Percentiles rank a stretch among this genome's conserved stretches.
These are phyloP conservation scores for Nematolebias whitei DNA, from an alignment of 2,113 vertebrate species.

Conservation along the genomic window DNA sequence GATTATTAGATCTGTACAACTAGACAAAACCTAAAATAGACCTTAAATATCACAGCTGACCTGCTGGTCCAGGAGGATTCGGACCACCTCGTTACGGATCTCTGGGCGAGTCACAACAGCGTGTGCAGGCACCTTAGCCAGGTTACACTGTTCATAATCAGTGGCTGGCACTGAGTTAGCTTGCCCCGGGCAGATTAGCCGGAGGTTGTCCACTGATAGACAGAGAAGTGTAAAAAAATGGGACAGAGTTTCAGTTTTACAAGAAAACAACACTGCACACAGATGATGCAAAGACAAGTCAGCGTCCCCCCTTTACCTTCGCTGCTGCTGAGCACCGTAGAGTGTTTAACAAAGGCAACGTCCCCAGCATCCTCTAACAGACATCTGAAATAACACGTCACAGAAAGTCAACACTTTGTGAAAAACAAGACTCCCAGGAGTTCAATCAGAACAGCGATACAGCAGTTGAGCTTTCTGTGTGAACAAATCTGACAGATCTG, in stretches of 20 bases:
- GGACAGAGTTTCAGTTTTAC: not conserved
- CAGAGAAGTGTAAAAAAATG: not conserved
- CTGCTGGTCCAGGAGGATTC: slow-evolving; percentile 67
- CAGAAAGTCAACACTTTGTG: not conserved
- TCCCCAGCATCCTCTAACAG: slow-evolving; percentile 83
- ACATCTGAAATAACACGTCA: slow-evolving; percentile 78
- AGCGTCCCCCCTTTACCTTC: slow-evolving; percentile 70
- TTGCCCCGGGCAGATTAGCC: slow-evolving; percentile 70
- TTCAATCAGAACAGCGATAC: not conserved
- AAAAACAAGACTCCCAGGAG: not conserved
- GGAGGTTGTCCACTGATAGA: slow-evolving; percentile 39
- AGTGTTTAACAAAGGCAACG: slow-evolving; percentile 91
- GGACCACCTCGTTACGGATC: slow-evolving; percentile 26
- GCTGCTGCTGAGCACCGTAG: slow-evolving; percentile 82
- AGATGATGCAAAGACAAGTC: not conserved
- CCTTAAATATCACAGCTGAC: slow-evolving; percentile 46
- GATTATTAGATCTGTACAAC: not conserved
- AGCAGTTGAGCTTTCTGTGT: not conserved
- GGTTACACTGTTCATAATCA: slow-evolving; percentile 47
- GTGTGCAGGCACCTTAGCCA: slow-evolving; percentile 73
- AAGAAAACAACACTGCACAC: not conserved
- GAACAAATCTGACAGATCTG: not conserved
- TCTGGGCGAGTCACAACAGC: slow-evolving; percentile 78
- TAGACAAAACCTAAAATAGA: not conserved
- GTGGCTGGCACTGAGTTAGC: not conserved